Percentiles rank a stretch among this genome's conserved stretches.
These are phyloP conservation scores for Brotula barbata DNA, from an alignment of 2,797 vertebrate genomes.

Conservation along the genomic window DNA sequence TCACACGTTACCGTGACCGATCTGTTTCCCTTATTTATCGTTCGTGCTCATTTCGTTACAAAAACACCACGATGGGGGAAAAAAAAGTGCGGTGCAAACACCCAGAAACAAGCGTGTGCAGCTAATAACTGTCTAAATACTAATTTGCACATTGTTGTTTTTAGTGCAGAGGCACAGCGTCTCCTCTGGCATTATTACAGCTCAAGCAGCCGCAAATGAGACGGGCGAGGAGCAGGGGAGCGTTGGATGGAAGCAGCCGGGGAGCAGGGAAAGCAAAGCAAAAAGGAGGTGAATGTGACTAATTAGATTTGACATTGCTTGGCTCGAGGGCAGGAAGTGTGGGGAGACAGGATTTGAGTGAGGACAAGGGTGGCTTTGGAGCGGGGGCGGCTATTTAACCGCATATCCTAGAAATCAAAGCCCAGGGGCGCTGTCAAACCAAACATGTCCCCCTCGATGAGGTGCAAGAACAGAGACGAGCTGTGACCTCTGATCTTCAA, in stretches of 20 bases:
- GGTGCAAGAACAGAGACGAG: conserved; percentile 54
- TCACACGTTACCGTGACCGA: conserved; percentile 32
- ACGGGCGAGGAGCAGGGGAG: conserved; percentile 29
- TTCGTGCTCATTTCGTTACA: conserved; percentile 19
- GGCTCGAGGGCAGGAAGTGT: conserved; percentile 50
- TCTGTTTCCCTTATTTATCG: conserved; percentile 22
- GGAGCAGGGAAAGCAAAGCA: conserved; percentile 16
- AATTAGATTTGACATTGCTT: conserved; percentile 63
- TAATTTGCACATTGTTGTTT: conserved; percentile 39
- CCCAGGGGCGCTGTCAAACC: conserved; percentile 52
- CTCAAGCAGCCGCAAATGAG: conserved; percentile 52
- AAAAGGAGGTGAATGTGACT: conserved; percentile 52
- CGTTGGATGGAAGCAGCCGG: conserved; percentile 9
- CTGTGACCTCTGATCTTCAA: conserved; percentile 59
- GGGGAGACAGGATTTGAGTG: conserved; percentile 45
- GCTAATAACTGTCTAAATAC: conserved; percentile 36
- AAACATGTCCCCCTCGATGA: conserved; percentile 67
- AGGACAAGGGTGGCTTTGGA: conserved; percentile 24
- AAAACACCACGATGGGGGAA: neutral
- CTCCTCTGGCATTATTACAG: conserved; percentile 42
- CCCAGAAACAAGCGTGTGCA: conserved; percentile 19
- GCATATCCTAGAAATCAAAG: conserved; percentile 64
- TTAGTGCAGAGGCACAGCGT: conserved; percentile 6
- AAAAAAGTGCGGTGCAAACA: conserved; percentile 1
- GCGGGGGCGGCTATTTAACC: conserved; percentile 60